Evolutionary conservation across 2,888 invertebrate genomes (phyloP).

Genomic region (Tubulanus polymorphus): DNA sequence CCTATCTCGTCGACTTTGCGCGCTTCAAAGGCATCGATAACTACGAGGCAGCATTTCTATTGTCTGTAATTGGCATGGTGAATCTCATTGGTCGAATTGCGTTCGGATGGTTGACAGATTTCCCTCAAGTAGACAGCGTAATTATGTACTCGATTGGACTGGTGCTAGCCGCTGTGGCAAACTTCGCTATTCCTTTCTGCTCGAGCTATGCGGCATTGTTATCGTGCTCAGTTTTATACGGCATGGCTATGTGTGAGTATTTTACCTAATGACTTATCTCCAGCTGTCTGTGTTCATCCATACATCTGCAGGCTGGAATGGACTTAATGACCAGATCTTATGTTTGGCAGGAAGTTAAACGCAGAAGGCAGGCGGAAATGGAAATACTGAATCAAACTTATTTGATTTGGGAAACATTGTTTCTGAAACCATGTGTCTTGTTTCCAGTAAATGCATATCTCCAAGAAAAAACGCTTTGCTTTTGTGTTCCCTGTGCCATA

Average conservation of each 20-base stretch:
- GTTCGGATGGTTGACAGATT: conserved; percentile 78
- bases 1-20: conserved; percentile 39
- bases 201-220: conserved; percentile 71
- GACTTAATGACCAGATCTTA: too few relatives aligned
- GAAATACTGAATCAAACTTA: too few relatives aligned
- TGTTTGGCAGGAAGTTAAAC: too few relatives aligned
- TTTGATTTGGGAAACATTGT: too few relatives aligned
- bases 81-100: conserved; percentile 88
- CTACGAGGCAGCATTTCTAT: conserved; percentile 55
- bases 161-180: conserved; percentile 78
- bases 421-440: too few relatives aligned
- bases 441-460: too few relatives aligned
- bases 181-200: conserved; percentile 81
- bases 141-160: conserved; percentile 86
- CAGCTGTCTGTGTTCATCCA: too few relatives aligned
- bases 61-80: conserved; percentile 65
- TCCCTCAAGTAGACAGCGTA: conserved; percentile 71
- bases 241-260: conserved; percentile 59
- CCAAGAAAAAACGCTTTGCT: too few relatives aligned
- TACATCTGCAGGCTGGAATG: too few relatives aligned
- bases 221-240: conserved; percentile 80
- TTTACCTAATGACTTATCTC: too few relatives aligned
- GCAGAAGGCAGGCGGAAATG: too few relatives aligned
- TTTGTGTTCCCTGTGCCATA: too few relatives aligned
- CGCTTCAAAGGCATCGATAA: conserved; percentile 31